Evolutionary conservation across 2,888 invertebrate genomes (phyloP).

Genomic region (Strigamia crassipes): DNA sequence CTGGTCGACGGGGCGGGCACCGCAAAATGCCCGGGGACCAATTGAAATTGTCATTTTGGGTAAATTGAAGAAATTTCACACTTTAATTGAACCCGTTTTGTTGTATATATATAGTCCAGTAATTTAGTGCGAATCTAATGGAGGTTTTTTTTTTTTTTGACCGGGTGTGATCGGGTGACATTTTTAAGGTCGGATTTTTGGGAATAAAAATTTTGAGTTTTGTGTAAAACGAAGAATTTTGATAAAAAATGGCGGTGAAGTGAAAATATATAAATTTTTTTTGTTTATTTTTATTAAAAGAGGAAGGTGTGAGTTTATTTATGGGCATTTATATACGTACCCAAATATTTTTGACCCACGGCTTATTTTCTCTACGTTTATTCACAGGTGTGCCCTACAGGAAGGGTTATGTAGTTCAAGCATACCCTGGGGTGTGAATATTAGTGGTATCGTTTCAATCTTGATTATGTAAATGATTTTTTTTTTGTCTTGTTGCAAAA

Average conservation of each 20-base stretch:
- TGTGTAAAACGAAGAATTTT: neutral
- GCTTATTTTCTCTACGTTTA: slow-evolving; percentile 15
- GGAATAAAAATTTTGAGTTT: too few species aligned
- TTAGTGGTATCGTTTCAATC: neutral
- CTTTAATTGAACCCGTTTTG: neutral
- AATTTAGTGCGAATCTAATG: neutral
- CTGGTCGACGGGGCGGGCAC: slow-evolving; percentile 10
- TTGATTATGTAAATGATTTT: neutral
- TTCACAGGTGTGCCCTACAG: slow-evolving; percentile 28
- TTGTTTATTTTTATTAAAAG: neutral
- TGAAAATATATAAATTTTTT: neutral
- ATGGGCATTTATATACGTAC: neutral
- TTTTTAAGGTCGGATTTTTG: neutral
- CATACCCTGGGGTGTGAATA: neutral
- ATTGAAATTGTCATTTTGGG: neutral
- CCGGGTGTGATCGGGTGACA: neutral
- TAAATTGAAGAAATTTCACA: neutral
- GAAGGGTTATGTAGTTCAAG: slow-evolving; percentile 15
- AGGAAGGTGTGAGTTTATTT: neutral
- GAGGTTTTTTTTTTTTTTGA: neutral
- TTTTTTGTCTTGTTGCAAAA: neutral
- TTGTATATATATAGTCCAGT: neutral
- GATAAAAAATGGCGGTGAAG: neutral
- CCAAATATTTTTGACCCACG: slow-evolving; percentile 4
- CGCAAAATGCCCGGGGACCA: neutral